Percentiles rank a stretch among this genome's conserved stretches.
phyloP scores from a whole-genome alignment of 1,140 invertebrate genomes.

The Heliconius himera region DNA sequence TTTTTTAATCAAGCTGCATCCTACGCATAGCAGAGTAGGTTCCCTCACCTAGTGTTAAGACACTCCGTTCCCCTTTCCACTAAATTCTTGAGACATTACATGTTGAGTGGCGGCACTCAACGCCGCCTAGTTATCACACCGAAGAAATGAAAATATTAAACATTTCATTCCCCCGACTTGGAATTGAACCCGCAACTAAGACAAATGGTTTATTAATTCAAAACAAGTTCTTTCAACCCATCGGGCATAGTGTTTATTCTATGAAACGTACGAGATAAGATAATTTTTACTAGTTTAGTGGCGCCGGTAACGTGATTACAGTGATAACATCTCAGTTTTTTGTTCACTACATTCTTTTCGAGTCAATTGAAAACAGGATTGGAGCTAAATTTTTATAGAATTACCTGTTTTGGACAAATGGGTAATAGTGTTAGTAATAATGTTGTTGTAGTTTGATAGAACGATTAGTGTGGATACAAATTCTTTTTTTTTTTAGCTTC shows the following conservation, averaged over 20 bases:
- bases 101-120: not conserved
- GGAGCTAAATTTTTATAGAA: not conserved
- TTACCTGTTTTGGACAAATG: not conserved
- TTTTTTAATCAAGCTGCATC: too few species aligned
- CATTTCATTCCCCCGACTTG: too few species aligned
- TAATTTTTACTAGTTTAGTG: constrained; percentile 13
- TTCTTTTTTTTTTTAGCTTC: too few species aligned
- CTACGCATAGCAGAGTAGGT: too few species aligned
- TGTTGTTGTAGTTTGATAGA: too few species aligned
- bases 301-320: constrained; percentile 23
- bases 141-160: too few species aligned
- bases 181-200: too few species aligned
- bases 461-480: too few species aligned
- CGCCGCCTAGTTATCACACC: not conserved
- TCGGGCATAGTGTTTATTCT: not conserved
- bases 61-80: too few species aligned
- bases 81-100: too few species aligned
- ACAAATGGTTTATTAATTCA: too few species aligned
- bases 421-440: not conserved
- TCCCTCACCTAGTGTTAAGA: too few species aligned
- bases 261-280: constrained; percentile 11
- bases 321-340: constrained; percentile 29
- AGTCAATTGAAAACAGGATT: constrained; percentile 3
- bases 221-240: not conserved
- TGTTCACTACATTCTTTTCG: not conserved